Percentiles rank a stretch among this genome's conserved stretches.
Conservation (phyloP, 2,888 invertebrate species). For the Diplolepis rosae region DNA sequence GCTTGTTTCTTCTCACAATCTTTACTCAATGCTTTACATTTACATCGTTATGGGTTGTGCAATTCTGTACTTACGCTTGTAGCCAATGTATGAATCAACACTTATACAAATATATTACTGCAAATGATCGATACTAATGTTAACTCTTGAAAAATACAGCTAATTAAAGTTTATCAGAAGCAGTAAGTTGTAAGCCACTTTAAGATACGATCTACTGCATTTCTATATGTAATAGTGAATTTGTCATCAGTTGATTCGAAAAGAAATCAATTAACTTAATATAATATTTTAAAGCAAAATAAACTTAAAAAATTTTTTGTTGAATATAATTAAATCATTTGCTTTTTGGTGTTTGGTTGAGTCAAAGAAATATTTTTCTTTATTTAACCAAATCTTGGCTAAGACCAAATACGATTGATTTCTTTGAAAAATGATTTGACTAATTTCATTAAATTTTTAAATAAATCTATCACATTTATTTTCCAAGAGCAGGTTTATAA, state of each 20-base stretch:
- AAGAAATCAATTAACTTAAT: background rate
- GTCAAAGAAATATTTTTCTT: too few species aligned
- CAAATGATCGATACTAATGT: background rate
- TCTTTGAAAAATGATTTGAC: too few species aligned
- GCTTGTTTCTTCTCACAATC: constrained; percentile 4
- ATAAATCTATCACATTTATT: too few species aligned
- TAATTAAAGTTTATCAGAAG: background rate
- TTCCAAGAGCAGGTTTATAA: too few species aligned
- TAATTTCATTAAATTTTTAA: too few species aligned
- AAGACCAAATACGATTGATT: too few species aligned
- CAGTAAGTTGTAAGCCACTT: background rate
- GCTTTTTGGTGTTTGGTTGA: too few species aligned
- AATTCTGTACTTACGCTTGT: constrained; percentile 63
- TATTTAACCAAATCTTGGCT: too few species aligned
- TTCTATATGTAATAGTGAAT: too few species aligned
- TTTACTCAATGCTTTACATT: background rate
- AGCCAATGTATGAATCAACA: constrained; percentile 49
- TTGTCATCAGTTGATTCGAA: background rate
- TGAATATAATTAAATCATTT: too few species aligned
- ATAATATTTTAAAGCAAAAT: too few species aligned
- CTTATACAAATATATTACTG: constrained; percentile 6
- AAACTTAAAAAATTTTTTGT: too few species aligned
- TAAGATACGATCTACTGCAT: background rate
- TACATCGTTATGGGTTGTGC: constrained; percentile 49
- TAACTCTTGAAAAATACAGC: background rate